phyloP scores from a whole-genome alignment of 2,888 invertebrate genomes.

The Plagodis pulveraria region DNA sequence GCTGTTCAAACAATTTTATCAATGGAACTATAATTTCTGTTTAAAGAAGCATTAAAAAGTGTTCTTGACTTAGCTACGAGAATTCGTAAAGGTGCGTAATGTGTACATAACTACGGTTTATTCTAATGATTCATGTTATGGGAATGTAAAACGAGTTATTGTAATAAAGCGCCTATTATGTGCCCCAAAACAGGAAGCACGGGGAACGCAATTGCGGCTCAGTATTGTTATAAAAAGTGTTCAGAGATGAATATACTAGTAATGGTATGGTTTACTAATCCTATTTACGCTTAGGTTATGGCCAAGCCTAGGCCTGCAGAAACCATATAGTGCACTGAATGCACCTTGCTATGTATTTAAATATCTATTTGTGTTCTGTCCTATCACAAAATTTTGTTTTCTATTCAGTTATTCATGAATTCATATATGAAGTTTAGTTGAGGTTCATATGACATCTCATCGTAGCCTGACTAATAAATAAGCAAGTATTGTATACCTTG shows the following conservation, averaged over 20 bases:
- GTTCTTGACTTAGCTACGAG: slow-evolving; percentile 42
- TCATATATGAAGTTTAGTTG: no score
- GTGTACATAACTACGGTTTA: slow-evolving; percentile 54
- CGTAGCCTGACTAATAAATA: no score
- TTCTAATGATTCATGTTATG: slow-evolving; percentile 75
- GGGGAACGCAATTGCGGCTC: slow-evolving; percentile 43
- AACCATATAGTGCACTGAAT: slow-evolving; percentile 47
- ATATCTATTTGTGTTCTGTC: slow-evolving; percentile 14
- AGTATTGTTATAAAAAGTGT: slow-evolving; percentile 34
- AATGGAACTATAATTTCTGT: slow-evolving; percentile 59
- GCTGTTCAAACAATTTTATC: slow-evolving; percentile 55
- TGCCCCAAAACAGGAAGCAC: slow-evolving; percentile 63
- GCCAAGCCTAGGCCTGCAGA: slow-evolving; percentile 46
- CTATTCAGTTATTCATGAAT: background rate
- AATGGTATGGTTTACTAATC: slow-evolving; percentile 40
- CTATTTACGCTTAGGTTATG: slow-evolving; percentile 55
- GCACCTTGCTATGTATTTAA: slow-evolving; percentile 17
- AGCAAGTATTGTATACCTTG: no score
- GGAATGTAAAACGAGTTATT: slow-evolving; percentile 72
- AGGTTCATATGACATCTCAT: no score
- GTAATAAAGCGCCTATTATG: slow-evolving; percentile 61
- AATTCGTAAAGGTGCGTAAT: slow-evolving; percentile 56
- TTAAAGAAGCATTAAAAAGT: slow-evolving; percentile 40
- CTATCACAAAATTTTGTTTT: background rate
- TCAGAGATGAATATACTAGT: slow-evolving; percentile 24